These are phyloP conservation scores for Paratilapia polleni DNA, from an alignment of 2,113 vertebrate species.

Conservation along the genomic window DNA sequence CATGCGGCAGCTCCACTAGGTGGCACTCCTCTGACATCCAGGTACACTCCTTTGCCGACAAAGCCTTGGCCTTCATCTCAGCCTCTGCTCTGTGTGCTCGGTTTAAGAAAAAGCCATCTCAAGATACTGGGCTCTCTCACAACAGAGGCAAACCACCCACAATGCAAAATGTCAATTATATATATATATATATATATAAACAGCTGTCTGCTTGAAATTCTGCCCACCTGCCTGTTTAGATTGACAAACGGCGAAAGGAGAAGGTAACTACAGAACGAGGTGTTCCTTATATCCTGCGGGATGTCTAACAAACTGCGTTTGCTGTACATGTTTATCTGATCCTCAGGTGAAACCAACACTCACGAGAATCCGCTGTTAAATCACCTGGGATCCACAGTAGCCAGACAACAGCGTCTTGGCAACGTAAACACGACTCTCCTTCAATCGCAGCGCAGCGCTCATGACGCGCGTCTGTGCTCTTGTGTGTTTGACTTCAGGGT, in stretches of 20 bases:
- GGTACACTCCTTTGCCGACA: constrained; percentile 61
- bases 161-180: background rate
- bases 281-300: background rate
- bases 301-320: background rate
- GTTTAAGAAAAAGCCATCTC: background rate
- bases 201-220: background rate
- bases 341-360: constrained; percentile 38
- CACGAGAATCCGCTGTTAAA: constrained; percentile 34
- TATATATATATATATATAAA: too few species aligned
- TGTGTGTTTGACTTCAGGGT: background rate
- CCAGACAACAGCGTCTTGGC: constrained; percentile 64
- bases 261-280: background rate
- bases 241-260: background rate
- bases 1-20: constrained; percentile 27
- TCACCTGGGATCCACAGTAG: constrained; percentile 23
- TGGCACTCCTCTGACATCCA: constrained; percentile 76
- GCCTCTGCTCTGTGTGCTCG: background rate
- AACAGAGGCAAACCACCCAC: background rate
- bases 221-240: background rate
- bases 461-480: background rate
- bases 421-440: constrained; percentile 51
- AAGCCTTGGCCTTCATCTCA: constrained; percentile 67
- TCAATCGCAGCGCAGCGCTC: background rate
- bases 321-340: constrained; percentile 1
- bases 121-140: background rate